Base-by-base conservation (phyloP, 2,797 vertebrate genomes). In the Muscicapa comitata region DNA sequence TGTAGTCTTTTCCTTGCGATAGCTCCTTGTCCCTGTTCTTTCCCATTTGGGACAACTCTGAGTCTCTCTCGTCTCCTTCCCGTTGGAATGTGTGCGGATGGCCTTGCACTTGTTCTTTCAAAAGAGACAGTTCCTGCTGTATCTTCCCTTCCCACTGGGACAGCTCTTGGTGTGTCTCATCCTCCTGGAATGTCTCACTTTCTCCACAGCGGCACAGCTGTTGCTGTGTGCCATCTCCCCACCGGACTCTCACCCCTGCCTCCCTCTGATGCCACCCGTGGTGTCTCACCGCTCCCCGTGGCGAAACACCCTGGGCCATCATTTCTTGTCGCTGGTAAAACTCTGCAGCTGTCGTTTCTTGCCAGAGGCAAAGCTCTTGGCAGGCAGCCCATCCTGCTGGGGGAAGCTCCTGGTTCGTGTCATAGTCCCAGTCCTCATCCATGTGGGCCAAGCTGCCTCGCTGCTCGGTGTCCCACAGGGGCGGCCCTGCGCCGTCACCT, bases 81-180 rank as follows among this genome's bases (percentile, higher is more conserved):
- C 5, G 1, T 5, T 31, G 74, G 74, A 6, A 54, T 3, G 10
- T 4, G 11, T n/a, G 23, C 2, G 4, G 17, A 6, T 37, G 11
- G 26, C 65, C 11, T 21, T 0, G 21, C 47, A 21, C 16, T 31
- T 35, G 17, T 43, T 38, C 20, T 57, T 21, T 21, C 57, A 14
- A 45, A 61, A 26, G 13, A 43, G n/a, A 12, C 6, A 14, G 9
- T n/a, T 33, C 10, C 57, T 54, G 33, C 23, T 18, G 11, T 62
- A 18, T 12, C 24, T 37, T 8, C 8, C 10, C 40, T 21, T 67
- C 66, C 28, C 66, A 51, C 14, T 23, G 28, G 68, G 8, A 35
- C 38, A 43, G 17, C 8, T 43, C 26, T 6, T n/a, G 23, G 13
- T 17, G 9, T 45, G 15, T 17, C 26, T 47, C 20, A 31, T 37